These are phyloP conservation scores for Eriocheir sinensis DNA, from an alignment of 1,140 invertebrate genomes.

Conservation along the genomic window DNA sequence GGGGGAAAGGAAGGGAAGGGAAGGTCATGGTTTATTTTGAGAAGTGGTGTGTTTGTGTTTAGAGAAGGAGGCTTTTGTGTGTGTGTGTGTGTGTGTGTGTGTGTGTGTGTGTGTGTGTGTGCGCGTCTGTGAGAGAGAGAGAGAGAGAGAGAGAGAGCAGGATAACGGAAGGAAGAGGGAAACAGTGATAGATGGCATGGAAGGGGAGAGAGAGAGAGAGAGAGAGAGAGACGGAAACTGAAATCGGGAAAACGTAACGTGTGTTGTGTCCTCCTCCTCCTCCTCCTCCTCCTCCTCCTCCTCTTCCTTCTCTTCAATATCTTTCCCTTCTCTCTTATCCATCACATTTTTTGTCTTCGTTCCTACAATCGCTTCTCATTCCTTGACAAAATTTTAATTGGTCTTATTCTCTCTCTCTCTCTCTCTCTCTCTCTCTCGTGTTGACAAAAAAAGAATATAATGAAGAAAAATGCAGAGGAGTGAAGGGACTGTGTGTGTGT, in stretches of 20 bases:
- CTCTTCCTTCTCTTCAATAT: too few species aligned
- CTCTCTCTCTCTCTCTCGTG: conserved; percentile 53
- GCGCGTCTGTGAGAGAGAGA: not conserved
- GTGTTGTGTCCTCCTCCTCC: too few species aligned
- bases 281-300: too few species aligned
- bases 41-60: not conserved
- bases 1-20: not conserved
- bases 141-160: not conserved
- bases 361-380: not conserved
- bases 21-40: not conserved
- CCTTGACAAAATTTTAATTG: not conserved
- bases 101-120: not conserved
- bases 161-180: too few species aligned
- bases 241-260: too few species aligned
- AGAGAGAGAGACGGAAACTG: too few species aligned
- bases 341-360: too few species aligned
- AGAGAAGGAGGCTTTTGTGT: not conserved
- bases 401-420: conserved; percentile 41
- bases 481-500: not conserved
- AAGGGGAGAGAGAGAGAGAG: too few species aligned
- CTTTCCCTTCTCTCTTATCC: too few species aligned
- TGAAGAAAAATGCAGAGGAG: not conserved
- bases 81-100: too few species aligned
- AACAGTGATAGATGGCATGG: too few species aligned
- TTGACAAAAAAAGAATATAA: too few species aligned